Evolutionary conservation across 2,888 invertebrate species (phyloP), one percentile per base, ranked within the genome.

Genomic region (Cheilosia pagana): DNA sequence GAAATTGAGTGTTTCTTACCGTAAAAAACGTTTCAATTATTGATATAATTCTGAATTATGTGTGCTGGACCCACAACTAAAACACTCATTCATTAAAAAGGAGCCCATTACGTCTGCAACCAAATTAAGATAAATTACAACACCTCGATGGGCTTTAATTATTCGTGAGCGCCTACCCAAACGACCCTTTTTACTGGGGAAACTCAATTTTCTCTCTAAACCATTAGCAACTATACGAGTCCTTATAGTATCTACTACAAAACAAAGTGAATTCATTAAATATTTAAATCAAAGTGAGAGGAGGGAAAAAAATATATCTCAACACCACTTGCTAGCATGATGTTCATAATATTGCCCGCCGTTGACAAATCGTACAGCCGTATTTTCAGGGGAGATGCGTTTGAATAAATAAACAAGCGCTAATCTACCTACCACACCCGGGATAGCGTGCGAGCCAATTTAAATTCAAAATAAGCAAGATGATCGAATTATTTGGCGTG

Each of bases 261-360:
- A 59, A 65, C 50, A 57, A 75, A 48, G 41, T 65, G 6, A 59
- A 31, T 12, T 75, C 65, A 67, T 75, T 21, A 41, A 67, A 59
- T 67, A 67, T 75, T 75, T 48, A 75, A 75, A 65, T 41, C 21
- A 50, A 39, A 59, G 39, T 50, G 41, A 28, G 28, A 65, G 41
- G 39, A 75, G 19, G 25, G 8, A 53, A 31, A 71, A 60, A 50
- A 21, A 60, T 43, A 60, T 43, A 50, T 60, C 28, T 10, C 59
- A 70, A 23, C 70, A 41, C 8, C 48, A 25, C 23, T 45, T 23
- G 16, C 31, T 45, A 35, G 21, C 35, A 12, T 35, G 45, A 31
- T 48, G 21, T n/a, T 31, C 31, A 31, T 1, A 48, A 6, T 12
- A 10, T n/a, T 31, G 35, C 35, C 35, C 45, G 43, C 23, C 16